Base-by-base conservation (phyloP, 2,888 invertebrate species). In the Amiota communis region DNA sequence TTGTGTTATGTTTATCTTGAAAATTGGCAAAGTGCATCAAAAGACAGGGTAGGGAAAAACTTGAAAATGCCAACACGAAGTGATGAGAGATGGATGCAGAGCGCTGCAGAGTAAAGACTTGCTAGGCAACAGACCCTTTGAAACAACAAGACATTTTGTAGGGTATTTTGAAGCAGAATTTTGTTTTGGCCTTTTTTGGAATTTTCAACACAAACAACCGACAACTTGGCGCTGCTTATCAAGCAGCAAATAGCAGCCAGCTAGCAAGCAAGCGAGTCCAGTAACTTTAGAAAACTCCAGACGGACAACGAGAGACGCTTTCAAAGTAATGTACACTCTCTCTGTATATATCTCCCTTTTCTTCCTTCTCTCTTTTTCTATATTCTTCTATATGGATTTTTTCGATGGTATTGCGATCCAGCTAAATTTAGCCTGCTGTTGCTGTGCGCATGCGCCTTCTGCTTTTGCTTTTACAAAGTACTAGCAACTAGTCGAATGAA, bases 121-220 rank as follows among this genome's bases (percentile, higher is more conserved):
- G 36, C 36, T 23, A 36, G 36, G 4, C 36, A 36, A 3, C 23
- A 4, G 61, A 11, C 61, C 36, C 17, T 12, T 59, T 23, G 20
- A 20, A 23, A 13, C 59, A n/a, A 20, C 59, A 36, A 36, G 36
- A 36, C 36, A 12, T 36, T 59, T 36, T 61, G 20, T 36, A 61
- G 20, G 61, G 23, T 64, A 74, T 59, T 73, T 76, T 77, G 76
- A 74, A 77, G 75, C 79, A 75, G 36, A 36, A 36, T 36, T 36
- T 36, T 36, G 36, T 36, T 36, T 36, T 79, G 78, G 78, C 80
- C 80, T 78, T 79, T 80, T 80, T 79, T 80, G 78, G 80, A 80
- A 80, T 80, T 81, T 79, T 79, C 75, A 77, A 23, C 23, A 23
- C 23, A 23, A 23, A 23, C 79, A 78, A 76, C 78, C 79, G 79